Conservation (phyloP, 2,888 invertebrate genomes). For the Idaea dimidiata region DNA sequence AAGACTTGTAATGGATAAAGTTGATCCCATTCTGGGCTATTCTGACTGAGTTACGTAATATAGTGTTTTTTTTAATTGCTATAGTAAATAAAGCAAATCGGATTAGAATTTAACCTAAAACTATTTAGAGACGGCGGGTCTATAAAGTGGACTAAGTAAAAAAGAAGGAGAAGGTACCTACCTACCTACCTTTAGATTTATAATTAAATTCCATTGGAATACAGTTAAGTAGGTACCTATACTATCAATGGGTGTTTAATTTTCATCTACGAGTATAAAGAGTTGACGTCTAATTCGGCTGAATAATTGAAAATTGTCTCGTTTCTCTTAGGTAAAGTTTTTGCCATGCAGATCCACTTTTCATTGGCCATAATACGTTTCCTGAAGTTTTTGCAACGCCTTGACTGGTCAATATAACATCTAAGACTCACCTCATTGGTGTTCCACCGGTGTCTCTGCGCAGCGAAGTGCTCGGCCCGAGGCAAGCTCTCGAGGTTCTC, state of each 20-base stretch:
- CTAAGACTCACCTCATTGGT: constrained; percentile 92
- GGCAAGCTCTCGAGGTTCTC: constrained; percentile 97
- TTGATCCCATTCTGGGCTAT: neutral
- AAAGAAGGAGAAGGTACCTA: too few species aligned
- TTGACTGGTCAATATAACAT: neutral
- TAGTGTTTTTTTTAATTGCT: neutral
- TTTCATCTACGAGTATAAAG: too few species aligned
- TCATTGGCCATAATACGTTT: neutral
- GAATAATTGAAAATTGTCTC: too few species aligned
- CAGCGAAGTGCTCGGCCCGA: constrained; percentile 96
- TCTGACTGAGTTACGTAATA: neutral
- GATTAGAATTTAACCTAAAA: neutral
- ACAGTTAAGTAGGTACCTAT: too few species aligned
- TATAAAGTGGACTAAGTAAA: too few species aligned
- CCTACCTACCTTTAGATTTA: too few species aligned
- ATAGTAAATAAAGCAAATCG: neutral
- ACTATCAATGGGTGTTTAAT: too few species aligned
- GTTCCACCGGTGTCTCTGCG: constrained; percentile 98
- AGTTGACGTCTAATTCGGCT: too few species aligned
- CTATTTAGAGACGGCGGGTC: too few species aligned
- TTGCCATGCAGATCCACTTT: too few species aligned
- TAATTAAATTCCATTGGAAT: too few species aligned
- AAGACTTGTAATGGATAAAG: neutral
- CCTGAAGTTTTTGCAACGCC: neutral
- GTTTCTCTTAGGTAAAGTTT: too few species aligned